These are phyloP conservation scores for Plodia interpunctella DNA, from an alignment of 1,140 invertebrate species.

Conservation along the genomic window DNA sequence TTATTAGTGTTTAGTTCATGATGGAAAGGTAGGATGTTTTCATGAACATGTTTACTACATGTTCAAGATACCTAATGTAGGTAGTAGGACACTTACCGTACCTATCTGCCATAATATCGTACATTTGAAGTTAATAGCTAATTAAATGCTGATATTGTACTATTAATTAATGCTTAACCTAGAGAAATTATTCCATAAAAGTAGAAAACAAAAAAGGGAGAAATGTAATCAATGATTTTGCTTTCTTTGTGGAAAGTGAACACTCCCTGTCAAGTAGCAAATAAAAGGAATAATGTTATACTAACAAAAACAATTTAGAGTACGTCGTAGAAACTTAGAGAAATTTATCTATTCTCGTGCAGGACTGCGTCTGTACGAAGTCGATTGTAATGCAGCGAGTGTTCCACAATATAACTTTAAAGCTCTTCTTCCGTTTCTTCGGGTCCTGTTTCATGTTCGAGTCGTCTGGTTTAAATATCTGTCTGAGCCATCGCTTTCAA, in stretches of 20 bases:
- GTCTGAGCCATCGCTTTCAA: background rate
- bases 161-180: too few species aligned
- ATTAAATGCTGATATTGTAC: too few species aligned
- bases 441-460: conserved; percentile 36
- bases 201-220: too few species aligned
- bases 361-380: conserved; percentile 19
- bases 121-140: too few species aligned
- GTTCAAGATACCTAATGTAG: too few species aligned
- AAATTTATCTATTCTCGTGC: conserved; percentile 16
- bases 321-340: background rate
- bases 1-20: too few species aligned
- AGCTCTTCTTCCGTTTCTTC: conserved; percentile 37
- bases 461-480: conserved; percentile 10
- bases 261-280: background rate
- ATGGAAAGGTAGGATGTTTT: too few species aligned
- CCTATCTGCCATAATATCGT: too few species aligned
- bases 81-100: too few species aligned
- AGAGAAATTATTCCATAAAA: too few species aligned
- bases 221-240: too few species aligned
- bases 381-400: conserved; percentile 40
- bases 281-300: background rate
- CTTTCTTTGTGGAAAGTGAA: background rate
- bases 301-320: background rate
- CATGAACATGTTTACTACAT: too few species aligned
- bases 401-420: conserved; percentile 30